These are phyloP conservation scores for Drosophila quadrilineata DNA, from an alignment of 1,140 invertebrate genomes.

Conservation along the genomic window DNA sequence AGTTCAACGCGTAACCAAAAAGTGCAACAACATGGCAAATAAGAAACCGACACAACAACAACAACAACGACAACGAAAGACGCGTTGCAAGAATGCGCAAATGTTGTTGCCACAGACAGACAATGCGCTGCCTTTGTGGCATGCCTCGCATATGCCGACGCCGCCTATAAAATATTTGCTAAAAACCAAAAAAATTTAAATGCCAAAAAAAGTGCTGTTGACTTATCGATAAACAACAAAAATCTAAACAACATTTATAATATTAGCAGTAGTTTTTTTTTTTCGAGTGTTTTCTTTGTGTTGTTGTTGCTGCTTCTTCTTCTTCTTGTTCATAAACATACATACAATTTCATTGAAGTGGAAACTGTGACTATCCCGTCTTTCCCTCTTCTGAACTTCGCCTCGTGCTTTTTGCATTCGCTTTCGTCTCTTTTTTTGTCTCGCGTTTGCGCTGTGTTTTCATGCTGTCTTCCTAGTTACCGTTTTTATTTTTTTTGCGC, in stretches of 20 bases:
- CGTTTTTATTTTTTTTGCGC: too few relatives aligned
- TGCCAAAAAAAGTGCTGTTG: slow-evolving; percentile 6
- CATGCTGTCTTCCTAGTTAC: slow-evolving; percentile 38
- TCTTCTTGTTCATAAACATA: too few relatives aligned
- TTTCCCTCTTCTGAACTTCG: slow-evolving; percentile 3
- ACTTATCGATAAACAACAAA: slow-evolving; percentile 26
- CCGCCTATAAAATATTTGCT: too few relatives aligned
- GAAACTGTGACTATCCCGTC: slow-evolving; percentile 14
- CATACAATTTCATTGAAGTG: slow-evolving; percentile 45
- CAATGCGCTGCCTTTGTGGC: slow-evolving; percentile 34
- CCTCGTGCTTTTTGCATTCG: slow-evolving; percentile 34
- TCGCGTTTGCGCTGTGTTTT: slow-evolving; percentile 72
- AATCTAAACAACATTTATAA: slow-evolving; percentile 15
- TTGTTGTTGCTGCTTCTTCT: background rate
- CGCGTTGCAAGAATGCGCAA: slow-evolving; percentile 21
- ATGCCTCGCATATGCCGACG: slow-evolving; percentile 1
- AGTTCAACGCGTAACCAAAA: slow-evolving; percentile 20
- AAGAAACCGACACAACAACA: too few relatives aligned
- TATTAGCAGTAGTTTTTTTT: slow-evolving; percentile 22
- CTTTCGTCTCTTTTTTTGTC: slow-evolving; percentile 66
- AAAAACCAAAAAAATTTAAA: background rate
- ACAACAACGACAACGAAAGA: slow-evolving; percentile 3
- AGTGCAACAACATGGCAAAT: slow-evolving; percentile 25
- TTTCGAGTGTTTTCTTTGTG: too few relatives aligned
- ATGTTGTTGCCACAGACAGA: slow-evolving; percentile 24